Evolutionary conservation across 2,888 invertebrate species (phyloP).

Genomic region (Eupsilia transversa): DNA sequence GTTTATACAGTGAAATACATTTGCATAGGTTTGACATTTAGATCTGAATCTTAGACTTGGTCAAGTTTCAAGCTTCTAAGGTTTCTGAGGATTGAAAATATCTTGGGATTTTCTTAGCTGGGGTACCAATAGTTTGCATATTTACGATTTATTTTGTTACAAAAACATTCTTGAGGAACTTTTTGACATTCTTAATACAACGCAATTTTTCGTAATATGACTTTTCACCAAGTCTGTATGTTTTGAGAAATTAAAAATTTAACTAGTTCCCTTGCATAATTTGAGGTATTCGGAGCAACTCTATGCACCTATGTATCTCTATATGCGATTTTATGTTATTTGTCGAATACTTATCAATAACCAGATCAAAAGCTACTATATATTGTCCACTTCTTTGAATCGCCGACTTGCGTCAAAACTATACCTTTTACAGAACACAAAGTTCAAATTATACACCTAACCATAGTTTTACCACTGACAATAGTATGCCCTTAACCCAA

Average conservation of each 20-base stretch:
- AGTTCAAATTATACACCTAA: constrained; percentile 32
- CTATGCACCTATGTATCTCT: background rate
- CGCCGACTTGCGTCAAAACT: constrained; percentile 44
- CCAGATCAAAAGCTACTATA: constrained; percentile 23
- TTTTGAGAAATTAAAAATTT: background rate
- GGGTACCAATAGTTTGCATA: too few relatives aligned
- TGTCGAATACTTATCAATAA: constrained; percentile 20
- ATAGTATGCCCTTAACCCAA: constrained; percentile 66
- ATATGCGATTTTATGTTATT: background rate
- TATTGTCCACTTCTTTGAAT: constrained; percentile 50
- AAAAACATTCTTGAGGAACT: background rate
- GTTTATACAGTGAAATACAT: constrained; percentile 12
- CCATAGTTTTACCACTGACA: constrained; percentile 46
- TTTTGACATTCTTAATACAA: background rate
- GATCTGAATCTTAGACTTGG: constrained; percentile 12
- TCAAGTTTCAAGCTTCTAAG: constrained; percentile 16
- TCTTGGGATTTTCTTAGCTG: background rate
- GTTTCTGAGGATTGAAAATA: background rate
- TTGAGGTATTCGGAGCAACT: background rate
- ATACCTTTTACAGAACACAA: constrained; percentile 46
- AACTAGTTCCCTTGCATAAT: background rate
- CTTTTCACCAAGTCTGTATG: background rate
- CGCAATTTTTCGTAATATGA: background rate
- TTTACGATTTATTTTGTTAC: background rate
- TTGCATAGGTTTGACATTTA: constrained; percentile 43